These are phyloP conservation scores for Apantesis nais DNA, from an alignment of 2,888 invertebrate genomes.

Conservation along the genomic window DNA sequence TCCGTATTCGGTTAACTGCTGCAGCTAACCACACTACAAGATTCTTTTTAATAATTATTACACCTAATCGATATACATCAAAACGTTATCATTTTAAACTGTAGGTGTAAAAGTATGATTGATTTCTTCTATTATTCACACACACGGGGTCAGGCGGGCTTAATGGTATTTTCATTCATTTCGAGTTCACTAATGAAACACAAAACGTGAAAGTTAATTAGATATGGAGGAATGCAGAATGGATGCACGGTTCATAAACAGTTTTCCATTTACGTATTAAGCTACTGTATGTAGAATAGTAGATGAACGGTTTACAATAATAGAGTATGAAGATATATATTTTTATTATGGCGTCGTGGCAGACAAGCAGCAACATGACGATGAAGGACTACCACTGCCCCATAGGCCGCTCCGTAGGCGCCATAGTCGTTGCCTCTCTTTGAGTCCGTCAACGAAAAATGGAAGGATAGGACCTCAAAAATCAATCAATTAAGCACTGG, in stretches of 20 bases:
- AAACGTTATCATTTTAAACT: background rate
- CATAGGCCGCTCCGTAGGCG: no score
- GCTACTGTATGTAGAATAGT: background rate
- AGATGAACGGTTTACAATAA: background rate
- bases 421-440: no score
- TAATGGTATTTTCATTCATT: constrained; percentile 1
- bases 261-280: background rate
- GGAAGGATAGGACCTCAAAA: no score
- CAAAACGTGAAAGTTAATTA: constrained; percentile 1
- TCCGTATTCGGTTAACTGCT: no score
- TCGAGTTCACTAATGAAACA: background rate
- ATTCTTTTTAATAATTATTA: background rate
- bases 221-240: background rate
- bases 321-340: background rate
- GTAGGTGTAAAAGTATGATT: background rate
- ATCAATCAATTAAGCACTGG: no score
- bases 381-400: no score
- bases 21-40: no score
- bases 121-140: constrained; percentile 1
- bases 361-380: no score
- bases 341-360: no score
- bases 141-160: background rate
- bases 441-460: no score
- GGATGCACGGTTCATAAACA: background rate
- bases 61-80: background rate